Base-by-base conservation (phyloP, 2,888 invertebrate species). In the Bembecia ichneumoniformis region DNA sequence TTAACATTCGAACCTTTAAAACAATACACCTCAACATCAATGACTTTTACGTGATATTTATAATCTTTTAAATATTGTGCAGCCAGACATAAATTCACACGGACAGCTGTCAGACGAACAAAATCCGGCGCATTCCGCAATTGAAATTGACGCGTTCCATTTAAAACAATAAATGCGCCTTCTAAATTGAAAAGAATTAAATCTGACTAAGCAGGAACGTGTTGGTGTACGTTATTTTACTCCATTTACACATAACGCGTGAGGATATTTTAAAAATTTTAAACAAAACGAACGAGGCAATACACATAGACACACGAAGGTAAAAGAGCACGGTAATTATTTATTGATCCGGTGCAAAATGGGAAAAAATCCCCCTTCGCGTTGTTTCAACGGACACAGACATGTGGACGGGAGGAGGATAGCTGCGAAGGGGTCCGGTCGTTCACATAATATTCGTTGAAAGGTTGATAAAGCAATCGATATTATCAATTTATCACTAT, bases 91-190 rank as follows among this genome's bases (percentile, higher is more conserved):
- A 73, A 70, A 68, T 66, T 66, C 68, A 61, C 52, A 56, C 58
- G 59, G 69, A 71, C 75, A 75, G 71, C 72, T 76, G 78, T 71
- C 73, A 64, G 65, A 52, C 59, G 59, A 47, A 62, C 69, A 71
- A 77, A 78, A 74, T 72, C 68, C 64, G 65, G 57, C 70, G 64
- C 74, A 74, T 71, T 71, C 65, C 63, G 55, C 73, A 81, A 84
- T 84, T 84, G 74, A 82, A 78, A 83, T 75, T 80, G 84, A 84
- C 86, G 81, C 75, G 79, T 78, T 77, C 79, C 76, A 78, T 82
- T 84, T 78, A 80, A 82, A 83, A 81, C 79, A 83, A 81, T 78
- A 74, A 68, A 68, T 66, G 68, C 65, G 60, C 63, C 64, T 63
- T 60, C 64, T 61, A 65, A 81, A 82, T 84, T 81, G 74, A 74